phyloP scores from a whole-genome alignment of 2,797 vertebrate genomes.

The Hephaestus fuliginosus region DNA sequence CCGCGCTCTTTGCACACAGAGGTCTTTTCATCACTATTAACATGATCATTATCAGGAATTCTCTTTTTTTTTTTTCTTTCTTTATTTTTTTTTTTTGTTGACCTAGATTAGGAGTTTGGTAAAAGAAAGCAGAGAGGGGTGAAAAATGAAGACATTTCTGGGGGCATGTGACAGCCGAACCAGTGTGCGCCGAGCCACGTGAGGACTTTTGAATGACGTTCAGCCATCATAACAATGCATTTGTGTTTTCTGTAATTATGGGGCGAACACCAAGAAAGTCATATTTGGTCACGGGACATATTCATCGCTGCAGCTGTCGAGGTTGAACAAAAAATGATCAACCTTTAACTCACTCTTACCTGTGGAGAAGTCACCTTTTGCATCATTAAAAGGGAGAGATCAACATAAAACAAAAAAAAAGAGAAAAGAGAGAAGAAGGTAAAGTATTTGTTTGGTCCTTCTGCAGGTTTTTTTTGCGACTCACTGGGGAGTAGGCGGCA shows the following conservation, averaged over 20 bases:
- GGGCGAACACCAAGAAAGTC: constrained; percentile 3
- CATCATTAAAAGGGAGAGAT: neutral
- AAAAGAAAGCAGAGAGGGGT: neutral
- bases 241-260: constrained; percentile 3
- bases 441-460: neutral
- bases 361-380: neutral
- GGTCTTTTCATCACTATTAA: constrained; percentile 38
- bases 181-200: neutral
- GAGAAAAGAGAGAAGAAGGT: neutral
- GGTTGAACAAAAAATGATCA: neutral
- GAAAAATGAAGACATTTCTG: neutral
- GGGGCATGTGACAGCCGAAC: constrained; percentile 7
- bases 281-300: neutral
- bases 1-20: constrained; percentile 18
- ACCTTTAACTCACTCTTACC: neutral
- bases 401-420: neutral
- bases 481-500: constrained; percentile 43
- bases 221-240: neutral
- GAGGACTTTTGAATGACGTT: neutral
- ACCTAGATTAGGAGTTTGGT: constrained; percentile 28
- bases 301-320: neutral
- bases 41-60: constrained; percentile 1
- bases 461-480: constrained; percentile 20
- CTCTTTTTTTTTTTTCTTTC: neutral
- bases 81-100: too few species aligned